A percentile compares a stretch with the other conserved stretches of the same genome.
Evolutionary conservation across 2,888 invertebrate genomes (phyloP).

Genomic region (Gerris lacustris): DNA sequence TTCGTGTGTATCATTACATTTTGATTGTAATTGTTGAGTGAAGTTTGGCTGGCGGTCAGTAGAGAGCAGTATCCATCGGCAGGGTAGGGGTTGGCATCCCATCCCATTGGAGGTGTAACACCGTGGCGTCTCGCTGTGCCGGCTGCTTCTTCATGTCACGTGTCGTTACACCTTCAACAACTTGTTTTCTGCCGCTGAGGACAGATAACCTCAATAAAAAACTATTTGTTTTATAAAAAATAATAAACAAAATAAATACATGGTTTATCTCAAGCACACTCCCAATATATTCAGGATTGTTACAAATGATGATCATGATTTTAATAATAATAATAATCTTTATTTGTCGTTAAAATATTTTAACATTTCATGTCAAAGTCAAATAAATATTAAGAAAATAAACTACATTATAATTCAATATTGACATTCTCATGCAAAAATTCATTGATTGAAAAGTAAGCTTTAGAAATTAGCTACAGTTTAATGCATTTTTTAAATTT

Average conservation of each 20-base stretch:
- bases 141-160: not conserved
- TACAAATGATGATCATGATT: too few relatives aligned
- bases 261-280: too few relatives aligned
- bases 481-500: too few relatives aligned
- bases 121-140: not conserved
- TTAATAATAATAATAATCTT: too few relatives aligned
- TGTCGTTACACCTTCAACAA: constrained; percentile 12
- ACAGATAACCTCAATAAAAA: constrained; percentile 41
- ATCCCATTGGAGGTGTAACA: constrained; percentile 36
- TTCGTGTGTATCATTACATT: constrained; percentile 9
- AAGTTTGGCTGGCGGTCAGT: not conserved
- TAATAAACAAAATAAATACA: not conserved
- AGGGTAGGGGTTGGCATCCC: constrained; percentile 47
- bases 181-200: constrained; percentile 39
- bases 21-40: not conserved
- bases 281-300: too few relatives aligned
- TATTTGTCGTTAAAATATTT: too few relatives aligned
- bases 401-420: too few relatives aligned
- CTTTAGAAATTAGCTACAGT: too few relatives aligned
- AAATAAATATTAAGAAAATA: too few relatives aligned
- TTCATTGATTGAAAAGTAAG: too few relatives aligned
- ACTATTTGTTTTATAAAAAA: constrained; percentile 13
- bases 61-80: constrained; percentile 20
- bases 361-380: too few relatives aligned
- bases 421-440: too few relatives aligned